phyloP scores from a whole-genome alignment of 2,888 invertebrate species.

The Clitarchus hookeri region DNA sequence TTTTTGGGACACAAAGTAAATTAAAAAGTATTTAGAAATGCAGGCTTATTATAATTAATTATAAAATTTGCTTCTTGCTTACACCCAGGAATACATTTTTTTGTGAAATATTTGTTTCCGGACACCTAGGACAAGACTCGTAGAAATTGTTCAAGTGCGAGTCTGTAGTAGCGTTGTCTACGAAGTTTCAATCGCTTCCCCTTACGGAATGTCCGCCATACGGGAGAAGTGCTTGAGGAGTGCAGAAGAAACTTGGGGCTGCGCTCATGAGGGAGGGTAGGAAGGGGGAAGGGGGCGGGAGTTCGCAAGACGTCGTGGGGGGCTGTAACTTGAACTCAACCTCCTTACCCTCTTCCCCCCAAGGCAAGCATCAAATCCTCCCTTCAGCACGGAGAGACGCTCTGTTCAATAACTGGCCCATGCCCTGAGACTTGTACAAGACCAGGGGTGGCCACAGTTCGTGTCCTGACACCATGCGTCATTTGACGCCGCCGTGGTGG shows the following conservation, averaged over 20 bases:
- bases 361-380: not conserved
- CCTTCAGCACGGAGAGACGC: not conserved
- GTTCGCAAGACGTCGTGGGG: not conserved
- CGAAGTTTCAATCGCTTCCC: no score
- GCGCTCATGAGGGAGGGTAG: not conserved
- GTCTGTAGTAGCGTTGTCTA: conserved; percentile 45
- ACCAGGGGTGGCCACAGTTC: not conserved
- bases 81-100: no score
- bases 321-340: not conserved
- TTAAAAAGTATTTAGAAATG: no score
- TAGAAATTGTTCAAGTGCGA: no score
- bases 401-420: not conserved
- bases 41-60: no score
- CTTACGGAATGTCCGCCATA: no score
- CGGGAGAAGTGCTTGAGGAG: not conserved
- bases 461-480: not conserved
- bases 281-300: not conserved
- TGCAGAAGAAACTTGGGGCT: not conserved
- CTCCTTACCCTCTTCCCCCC: not conserved
- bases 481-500: no score
- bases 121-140: no score
- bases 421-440: not conserved
- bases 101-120: no score
- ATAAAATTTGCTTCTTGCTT: no score
- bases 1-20: no score